Evolutionary conservation across 2,113 vertebrate genomes (phyloP).

Genomic region (Empidonax alnorum): DNA sequence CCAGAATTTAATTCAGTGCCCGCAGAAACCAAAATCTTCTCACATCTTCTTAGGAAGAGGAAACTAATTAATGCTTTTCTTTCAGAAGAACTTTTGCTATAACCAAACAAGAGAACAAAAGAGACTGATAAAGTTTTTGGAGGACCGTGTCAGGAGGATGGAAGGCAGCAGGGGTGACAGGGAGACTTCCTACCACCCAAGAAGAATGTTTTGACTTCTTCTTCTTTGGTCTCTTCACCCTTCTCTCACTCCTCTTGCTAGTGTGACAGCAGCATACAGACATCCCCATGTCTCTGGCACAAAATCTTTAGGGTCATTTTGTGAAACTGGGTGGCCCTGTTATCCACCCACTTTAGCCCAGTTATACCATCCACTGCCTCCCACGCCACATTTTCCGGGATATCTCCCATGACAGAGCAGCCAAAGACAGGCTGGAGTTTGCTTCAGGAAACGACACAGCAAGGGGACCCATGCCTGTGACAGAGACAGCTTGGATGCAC

Average conservation of each 20-base stretch:
- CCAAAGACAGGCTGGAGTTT: not conserved
- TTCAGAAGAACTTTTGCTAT: not conserved
- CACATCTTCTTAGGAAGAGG: not conserved
- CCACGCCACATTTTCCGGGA: not conserved
- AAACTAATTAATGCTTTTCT: slow-evolving; percentile 2
- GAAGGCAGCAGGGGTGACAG: not conserved
- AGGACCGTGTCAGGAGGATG: not conserved
- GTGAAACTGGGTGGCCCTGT: not conserved
- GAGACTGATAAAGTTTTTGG: not conserved
- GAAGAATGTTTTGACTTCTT: not conserved
- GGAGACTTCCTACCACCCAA: not conserved
- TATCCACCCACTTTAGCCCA: not conserved
- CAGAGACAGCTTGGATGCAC: not conserved
- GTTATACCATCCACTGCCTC: not conserved
- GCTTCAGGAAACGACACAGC: not conserved
- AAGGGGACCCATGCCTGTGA: not conserved
- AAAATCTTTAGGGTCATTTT: not conserved
- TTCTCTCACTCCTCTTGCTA: not conserved
- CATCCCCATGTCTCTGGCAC: not conserved
- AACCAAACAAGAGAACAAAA: not conserved
- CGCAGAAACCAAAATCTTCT: not conserved
- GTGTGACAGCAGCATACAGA: fast-evolving
- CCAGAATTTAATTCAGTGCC: slow-evolving; percentile 14
- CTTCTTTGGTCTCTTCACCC: not conserved
- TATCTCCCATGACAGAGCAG: not conserved